phyloP scores from a whole-genome alignment of 2,888 invertebrate genomes.

The Vannuccia rotundouncinata region DNA sequence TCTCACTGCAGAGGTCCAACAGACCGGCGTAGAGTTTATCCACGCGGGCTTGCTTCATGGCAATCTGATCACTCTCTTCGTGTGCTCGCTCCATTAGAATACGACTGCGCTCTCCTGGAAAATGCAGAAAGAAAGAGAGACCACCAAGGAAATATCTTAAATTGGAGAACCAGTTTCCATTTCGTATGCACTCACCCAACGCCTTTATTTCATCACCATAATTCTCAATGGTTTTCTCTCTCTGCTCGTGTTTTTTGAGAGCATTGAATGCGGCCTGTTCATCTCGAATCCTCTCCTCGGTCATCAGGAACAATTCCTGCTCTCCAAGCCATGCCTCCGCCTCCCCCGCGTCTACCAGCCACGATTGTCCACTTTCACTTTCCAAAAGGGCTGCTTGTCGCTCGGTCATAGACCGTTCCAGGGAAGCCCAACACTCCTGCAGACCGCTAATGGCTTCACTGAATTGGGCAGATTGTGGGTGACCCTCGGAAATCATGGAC shows the following conservation, averaged over 20 bases:
- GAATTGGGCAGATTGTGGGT: slow-evolving; percentile 84
- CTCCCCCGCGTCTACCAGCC: slow-evolving; percentile 95
- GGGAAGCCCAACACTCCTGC: slow-evolving; percentile 82
- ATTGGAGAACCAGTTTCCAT: background rate
- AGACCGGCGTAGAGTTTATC: slow-evolving; percentile 97
- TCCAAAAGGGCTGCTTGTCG: slow-evolving; percentile 76
- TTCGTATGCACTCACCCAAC: slow-evolving; percentile 60
- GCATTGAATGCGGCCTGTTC: slow-evolving; percentile 95
- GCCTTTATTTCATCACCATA: slow-evolving; percentile 79
- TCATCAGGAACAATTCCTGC: slow-evolving; percentile 99
- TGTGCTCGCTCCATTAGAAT: slow-evolving; percentile 80
- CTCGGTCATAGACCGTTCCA: slow-evolving; percentile 83
- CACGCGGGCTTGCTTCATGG: slow-evolving; percentile 62
- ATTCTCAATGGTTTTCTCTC: slow-evolving; percentile 29
- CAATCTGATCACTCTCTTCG: slow-evolving; percentile 63
- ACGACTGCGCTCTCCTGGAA: slow-evolving; percentile 67
- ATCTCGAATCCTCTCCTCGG: slow-evolving; percentile 66
- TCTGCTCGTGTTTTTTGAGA: slow-evolving; percentile 89
- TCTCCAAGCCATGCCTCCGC: slow-evolving; percentile 99
- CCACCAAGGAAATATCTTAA: background rate
- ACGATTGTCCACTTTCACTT: slow-evolving; percentile 84
- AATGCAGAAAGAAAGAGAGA: background rate
- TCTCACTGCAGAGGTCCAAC: slow-evolving; percentile 89
- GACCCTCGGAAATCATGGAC: slow-evolving; percentile 88
- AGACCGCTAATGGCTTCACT: slow-evolving; percentile 77